Evolutionary conservation across 2,113 vertebrate species (phyloP).

Genomic region (Quiscalus mexicanus): DNA sequence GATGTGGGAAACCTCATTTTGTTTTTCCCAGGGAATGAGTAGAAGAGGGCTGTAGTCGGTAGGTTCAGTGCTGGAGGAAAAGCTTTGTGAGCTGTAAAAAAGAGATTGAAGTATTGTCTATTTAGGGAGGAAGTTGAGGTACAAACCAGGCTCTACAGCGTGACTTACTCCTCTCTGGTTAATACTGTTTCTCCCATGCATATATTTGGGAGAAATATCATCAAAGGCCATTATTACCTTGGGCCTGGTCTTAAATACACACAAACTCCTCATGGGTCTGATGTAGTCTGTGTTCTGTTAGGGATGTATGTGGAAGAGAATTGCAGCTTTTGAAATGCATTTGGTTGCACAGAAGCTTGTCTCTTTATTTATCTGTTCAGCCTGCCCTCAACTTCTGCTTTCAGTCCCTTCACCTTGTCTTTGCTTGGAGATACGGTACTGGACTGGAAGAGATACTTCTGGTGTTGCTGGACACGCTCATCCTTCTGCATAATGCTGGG

Average conservation of each 20-base stretch:
- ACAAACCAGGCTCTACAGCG: not conserved
- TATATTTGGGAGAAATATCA: not conserved
- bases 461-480: not conserved
- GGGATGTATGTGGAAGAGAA: not conserved
- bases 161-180: not conserved
- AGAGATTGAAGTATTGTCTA: not conserved
- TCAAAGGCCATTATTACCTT: not conserved
- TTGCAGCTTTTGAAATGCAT: not conserved
- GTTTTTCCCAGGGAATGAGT: not conserved
- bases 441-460: not conserved
- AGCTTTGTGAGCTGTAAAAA: not conserved
- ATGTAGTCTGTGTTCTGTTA: not conserved
- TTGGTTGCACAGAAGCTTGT: not conserved
- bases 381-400: not conserved
- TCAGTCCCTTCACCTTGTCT: not conserved
- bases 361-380: not conserved
- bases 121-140: not conserved
- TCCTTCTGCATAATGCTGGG: not conserved
- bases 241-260: not conserved
- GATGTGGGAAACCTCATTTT: not conserved
- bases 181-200: not conserved
- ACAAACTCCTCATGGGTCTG: not conserved
- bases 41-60: not conserved
- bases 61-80: not conserved
- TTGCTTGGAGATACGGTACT: not conserved